Conservation (phyloP, 2,888 invertebrate species). For the Nipponacmea schrenckii region DNA sequence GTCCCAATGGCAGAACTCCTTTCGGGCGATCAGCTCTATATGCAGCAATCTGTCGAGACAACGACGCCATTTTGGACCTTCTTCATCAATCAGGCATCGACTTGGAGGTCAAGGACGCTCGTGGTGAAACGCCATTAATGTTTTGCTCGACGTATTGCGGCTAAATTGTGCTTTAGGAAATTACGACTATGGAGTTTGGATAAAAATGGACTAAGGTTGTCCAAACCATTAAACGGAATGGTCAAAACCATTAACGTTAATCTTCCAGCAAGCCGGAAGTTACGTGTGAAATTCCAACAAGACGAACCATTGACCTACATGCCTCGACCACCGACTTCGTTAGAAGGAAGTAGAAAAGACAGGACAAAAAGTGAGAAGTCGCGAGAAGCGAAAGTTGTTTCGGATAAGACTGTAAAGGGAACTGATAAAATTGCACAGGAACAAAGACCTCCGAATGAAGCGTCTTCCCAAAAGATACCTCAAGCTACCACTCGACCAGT, state of each 20-base stretch:
- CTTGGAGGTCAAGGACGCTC: conserved; percentile 34
- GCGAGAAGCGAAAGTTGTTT: not conserved
- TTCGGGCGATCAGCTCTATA: conserved; percentile 47
- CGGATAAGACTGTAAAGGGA: not conserved
- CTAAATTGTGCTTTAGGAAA: conserved; percentile 42
- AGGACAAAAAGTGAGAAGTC: not conserved
- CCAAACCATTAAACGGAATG: not conserved
- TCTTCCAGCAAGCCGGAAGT: conserved; percentile 1
- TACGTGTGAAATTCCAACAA: not conserved
- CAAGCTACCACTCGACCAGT: not conserved
- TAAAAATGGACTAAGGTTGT: not conserved
- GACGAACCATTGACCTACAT: not conserved
- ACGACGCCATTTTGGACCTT: conserved; percentile 37
- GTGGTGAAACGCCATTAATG: conserved; percentile 39
- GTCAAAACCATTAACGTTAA: not conserved
- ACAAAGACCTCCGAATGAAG: not conserved
- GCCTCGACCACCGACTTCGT: conserved; percentile 4
- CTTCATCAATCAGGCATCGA: conserved; percentile 39
- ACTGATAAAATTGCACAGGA: not conserved
- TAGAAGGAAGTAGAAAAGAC: not conserved
- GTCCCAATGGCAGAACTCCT: conserved; percentile 38
- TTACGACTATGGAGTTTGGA: conserved; percentile 31
- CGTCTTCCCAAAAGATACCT: not conserved
- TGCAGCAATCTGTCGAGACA: conserved; percentile 45
- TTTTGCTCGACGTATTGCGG: conserved; percentile 35